Percentiles rank a stretch among this genome's conserved stretches.
These are phyloP conservation scores for Arrhopalites spinosus DNA, from an alignment of 2,888 invertebrate species.

Conservation along the genomic window DNA sequence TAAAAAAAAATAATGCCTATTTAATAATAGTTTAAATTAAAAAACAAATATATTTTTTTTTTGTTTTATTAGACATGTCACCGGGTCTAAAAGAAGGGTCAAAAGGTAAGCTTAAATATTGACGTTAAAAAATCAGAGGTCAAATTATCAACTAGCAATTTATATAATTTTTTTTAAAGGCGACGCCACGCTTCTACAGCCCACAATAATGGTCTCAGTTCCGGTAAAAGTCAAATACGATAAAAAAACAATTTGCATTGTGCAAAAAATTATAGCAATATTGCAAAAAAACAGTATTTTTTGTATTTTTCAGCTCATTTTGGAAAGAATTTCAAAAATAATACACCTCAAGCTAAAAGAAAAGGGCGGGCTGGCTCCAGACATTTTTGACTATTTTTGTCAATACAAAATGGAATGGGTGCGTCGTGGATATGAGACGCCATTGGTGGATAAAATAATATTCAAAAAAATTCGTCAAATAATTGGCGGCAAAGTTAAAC, in stretches of 20 bases:
- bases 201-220: slow-evolving; percentile 94
- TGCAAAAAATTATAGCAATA: too few species aligned
- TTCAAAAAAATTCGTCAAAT: slow-evolving; percentile 71
- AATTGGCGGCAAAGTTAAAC: slow-evolving; percentile 80
- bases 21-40: too few species aligned
- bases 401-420: slow-evolving; percentile 88
- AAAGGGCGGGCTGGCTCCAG: slow-evolving; percentile 76
- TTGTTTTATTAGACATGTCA: too few species aligned
- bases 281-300: too few species aligned
- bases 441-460: slow-evolving; percentile 62
- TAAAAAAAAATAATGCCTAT: too few species aligned
- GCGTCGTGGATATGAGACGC: slow-evolving; percentile 80
- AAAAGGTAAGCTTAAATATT: too few species aligned
- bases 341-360: slow-evolving; percentile 91
- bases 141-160: too few species aligned
- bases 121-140: too few species aligned
- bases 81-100: slow-evolving; percentile 95
- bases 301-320: slow-evolving; percentile 66
- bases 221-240: slow-evolving; percentile 69
- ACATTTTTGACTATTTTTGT: slow-evolving; percentile 91
- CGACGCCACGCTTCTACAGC: slow-evolving; percentile 86
- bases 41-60: too few species aligned
- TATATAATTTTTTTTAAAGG: too few species aligned
- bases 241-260: too few species aligned
- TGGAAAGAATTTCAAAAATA: slow-evolving; percentile 96